Evolutionary conservation across 2,113 vertebrate genomes (phyloP).

Genomic region (Bos taurus): ARS-UCD2.0 NC_037332.1:31636501-31637000

Average conservation of each 20-base stretch:
- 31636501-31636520: background rate
- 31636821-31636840: background rate
- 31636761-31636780: background rate
- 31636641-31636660: background rate
- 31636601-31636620: background rate
- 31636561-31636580: background rate
- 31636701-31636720: background rate
- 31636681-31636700: background rate
- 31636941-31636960: too few relatives aligned
- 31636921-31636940: too few relatives aligned
- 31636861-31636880: background rate
- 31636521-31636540: background rate
- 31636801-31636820: background rate
- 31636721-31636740: background rate
- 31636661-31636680: background rate
- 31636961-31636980: too few relatives aligned
- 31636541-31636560: background rate
- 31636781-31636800: background rate
- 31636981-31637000: too few relatives aligned
- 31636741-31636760: background rate
- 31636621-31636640: background rate
- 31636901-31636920: background rate
- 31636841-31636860: background rate
- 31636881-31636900: background rate
- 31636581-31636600: background rate